These are phyloP conservation scores for Pagetopsis macropterus DNA, from an alignment of 2,797 vertebrate species.

Conservation along the genomic window DNA sequence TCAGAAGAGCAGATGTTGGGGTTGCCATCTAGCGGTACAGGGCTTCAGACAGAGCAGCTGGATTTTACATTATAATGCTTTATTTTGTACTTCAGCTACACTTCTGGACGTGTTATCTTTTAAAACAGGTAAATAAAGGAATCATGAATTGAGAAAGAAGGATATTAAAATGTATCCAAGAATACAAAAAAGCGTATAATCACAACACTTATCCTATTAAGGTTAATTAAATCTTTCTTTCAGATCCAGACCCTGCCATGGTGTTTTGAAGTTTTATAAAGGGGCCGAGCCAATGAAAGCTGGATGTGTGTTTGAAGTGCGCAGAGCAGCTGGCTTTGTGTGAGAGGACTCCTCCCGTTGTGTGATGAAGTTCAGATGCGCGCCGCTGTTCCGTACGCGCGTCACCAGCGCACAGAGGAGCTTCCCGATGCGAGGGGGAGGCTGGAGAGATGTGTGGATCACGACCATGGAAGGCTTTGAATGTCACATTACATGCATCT, in stretches of 20 bases:
- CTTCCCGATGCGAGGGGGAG: slow-evolving; percentile 61
- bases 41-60: slow-evolving; percentile 43
- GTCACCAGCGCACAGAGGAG: slow-evolving; percentile 71
- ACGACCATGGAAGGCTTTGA: slow-evolving; percentile 53
- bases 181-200: not conserved
- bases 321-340: slow-evolving; percentile 69
- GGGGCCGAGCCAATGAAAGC: slow-evolving; percentile 44
- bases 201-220: not conserved
- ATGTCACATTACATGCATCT: slow-evolving; percentile 23
- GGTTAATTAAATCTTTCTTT: not conserved
- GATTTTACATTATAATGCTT: slow-evolving; percentile 10
- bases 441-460: slow-evolving; percentile 62
- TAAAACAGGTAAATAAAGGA: not conserved
- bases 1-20: slow-evolving; percentile 43
- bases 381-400: slow-evolving; percentile 64
- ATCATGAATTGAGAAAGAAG: not conserved
- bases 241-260: not conserved
- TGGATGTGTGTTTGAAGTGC: slow-evolving; percentile 53
- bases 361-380: slow-evolving; percentile 75
- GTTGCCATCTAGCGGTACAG: slow-evolving; percentile 66
- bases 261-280: slow-evolving; percentile 36
- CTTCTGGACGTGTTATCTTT: not conserved
- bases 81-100: slow-evolving; percentile 25
- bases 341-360: slow-evolving; percentile 74
- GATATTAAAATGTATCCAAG: too few relatives aligned